Percentiles rank a stretch among this genome's conserved stretches.
Evolutionary conservation across 2,113 vertebrate species (phyloP).

Genomic region (Pomatostomus ruficeps): DNA sequence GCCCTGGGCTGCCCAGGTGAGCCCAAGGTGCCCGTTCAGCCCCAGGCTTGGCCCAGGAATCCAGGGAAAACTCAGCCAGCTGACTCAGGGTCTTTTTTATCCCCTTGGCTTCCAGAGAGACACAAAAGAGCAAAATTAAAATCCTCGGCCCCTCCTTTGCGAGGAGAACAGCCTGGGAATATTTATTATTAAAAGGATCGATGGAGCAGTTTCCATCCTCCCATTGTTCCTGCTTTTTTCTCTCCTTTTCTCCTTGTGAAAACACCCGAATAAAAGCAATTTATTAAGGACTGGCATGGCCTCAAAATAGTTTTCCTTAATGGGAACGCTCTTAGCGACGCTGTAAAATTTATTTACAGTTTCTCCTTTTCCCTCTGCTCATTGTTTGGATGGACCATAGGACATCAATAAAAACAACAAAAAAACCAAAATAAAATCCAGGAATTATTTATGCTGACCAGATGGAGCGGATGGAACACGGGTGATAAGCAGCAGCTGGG

Average conservation of each 20-base stretch:
- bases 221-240: neutral
- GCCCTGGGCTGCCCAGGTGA: neutral
- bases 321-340: slow-evolving; percentile 45
- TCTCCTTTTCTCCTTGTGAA: neutral
- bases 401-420: neutral
- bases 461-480: neutral
- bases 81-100: slow-evolving; percentile 23
- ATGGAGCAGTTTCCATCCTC: slow-evolving; percentile 32
- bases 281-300: slow-evolving; percentile 50
- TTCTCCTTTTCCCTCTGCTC: slow-evolving; percentile 45
- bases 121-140: neutral
- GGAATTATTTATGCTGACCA: slow-evolving; percentile 26
- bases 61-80: neutral
- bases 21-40: neutral
- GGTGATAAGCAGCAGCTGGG: neutral
- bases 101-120: slow-evolving; percentile 18
- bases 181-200: slow-evolving; percentile 28
- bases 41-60: neutral
- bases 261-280: slow-evolving; percentile 52
- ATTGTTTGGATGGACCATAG: slow-evolving; percentile 41
- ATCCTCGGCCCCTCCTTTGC: neutral
- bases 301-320: slow-evolving; percentile 47
- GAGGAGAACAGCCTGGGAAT: slow-evolving; percentile 26
- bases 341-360: slow-evolving; percentile 46
- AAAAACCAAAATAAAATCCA: neutral